These are phyloP conservation scores for Tribolium madens DNA, from an alignment of 1,140 invertebrate genomes.

Conservation along the genomic window DNA sequence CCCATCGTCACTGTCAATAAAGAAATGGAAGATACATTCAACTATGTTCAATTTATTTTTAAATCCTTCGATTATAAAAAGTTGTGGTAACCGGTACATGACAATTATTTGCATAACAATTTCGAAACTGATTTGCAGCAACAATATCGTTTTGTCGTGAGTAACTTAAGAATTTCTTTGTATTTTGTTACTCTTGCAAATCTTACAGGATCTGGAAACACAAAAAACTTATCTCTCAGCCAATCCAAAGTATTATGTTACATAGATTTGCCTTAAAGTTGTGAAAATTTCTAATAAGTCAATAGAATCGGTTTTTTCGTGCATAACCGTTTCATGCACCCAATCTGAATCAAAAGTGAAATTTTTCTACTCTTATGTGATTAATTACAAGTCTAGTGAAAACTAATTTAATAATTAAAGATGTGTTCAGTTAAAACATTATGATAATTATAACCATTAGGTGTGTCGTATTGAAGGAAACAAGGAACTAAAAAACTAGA, in stretches of 20 bases:
- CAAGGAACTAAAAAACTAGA: neutral
- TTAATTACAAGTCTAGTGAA: neutral
- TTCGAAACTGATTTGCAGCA: conserved; percentile 20
- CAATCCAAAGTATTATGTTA: neutral
- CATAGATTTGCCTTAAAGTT: neutral
- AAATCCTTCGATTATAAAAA: conserved; percentile 9
- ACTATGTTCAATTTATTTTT: neutral
- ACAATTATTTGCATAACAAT: conserved; percentile 31
- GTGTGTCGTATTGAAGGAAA: neutral
- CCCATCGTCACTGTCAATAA: conserved; percentile 15
- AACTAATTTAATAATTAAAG: conserved; percentile 7
- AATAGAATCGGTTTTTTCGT: neutral
- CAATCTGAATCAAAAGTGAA: conserved; percentile 1
- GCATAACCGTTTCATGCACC: neutral
- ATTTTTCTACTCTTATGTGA: conserved; percentile 1
- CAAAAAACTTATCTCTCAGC: neutral
- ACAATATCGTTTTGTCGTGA: conserved; percentile 36
- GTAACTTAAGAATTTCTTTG: conserved; percentile 17
- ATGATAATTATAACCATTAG: neutral
- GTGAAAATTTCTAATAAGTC: neutral
- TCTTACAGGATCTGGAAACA: neutral
- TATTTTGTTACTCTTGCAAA: conserved; percentile 24
- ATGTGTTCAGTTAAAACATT: neutral
- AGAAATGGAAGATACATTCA: neutral
- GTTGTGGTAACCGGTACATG: conserved; percentile 6